A percentile compares a stretch with the other conserved stretches of the same genome.
These are phyloP conservation scores for Arbacia lixula DNA, from an alignment of 53 echinoderm and acorn worm species.

Conservation along the genomic window DNA sequence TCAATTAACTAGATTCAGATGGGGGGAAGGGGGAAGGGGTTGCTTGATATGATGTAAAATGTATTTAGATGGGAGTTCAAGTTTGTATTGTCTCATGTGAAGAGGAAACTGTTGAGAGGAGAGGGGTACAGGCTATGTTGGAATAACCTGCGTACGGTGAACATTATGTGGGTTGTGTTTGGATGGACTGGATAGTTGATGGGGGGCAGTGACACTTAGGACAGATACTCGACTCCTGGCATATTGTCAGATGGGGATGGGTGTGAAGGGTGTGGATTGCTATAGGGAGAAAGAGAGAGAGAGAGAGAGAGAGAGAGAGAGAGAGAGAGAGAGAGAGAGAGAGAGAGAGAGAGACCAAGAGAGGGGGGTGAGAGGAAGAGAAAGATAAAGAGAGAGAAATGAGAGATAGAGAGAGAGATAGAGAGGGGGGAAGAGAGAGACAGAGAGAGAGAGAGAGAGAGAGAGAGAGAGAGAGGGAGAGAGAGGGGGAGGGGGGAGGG, in stretches of 20 bases:
- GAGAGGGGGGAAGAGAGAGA: background rate
- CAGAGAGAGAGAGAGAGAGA: background rate
- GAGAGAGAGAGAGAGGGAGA: background rate
- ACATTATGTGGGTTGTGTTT: no score
- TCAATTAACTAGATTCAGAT: no score
- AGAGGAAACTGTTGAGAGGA: no score
- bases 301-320: background rate
- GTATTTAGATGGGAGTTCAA: no score
- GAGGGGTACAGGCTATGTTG: no score
- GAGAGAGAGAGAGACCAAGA: background rate
- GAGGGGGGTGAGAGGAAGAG: background rate
- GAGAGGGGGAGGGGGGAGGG: no score
- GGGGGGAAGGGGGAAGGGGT: no score
- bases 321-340: background rate
- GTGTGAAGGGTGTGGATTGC: background rate
- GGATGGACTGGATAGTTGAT: no score
- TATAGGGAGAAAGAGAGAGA: background rate
- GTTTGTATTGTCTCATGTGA: no score
- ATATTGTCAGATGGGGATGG: background rate
- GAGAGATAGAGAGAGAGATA: background rate
- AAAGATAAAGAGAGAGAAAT: background rate
- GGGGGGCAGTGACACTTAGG: background rate
- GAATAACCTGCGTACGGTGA: no score
- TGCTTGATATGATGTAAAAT: no score
- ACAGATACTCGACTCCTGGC: background rate